A percentile compares a stretch with the other conserved stretches of the same genome.
phyloP scores from a whole-genome alignment of 2,113 vertebrate species.

The Naja naja region DNA sequence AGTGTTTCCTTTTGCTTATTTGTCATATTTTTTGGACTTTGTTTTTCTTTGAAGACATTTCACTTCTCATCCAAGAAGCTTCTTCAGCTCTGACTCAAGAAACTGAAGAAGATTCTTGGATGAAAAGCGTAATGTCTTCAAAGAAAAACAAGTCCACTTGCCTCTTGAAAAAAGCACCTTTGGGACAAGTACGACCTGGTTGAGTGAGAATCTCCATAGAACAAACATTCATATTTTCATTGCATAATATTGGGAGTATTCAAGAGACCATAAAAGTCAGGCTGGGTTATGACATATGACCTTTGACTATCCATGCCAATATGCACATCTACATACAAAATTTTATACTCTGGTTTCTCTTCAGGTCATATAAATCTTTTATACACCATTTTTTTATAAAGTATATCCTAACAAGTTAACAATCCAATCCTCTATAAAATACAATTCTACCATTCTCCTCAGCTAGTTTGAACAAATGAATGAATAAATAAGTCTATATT shows the following conservation, averaged over 20 bases:
- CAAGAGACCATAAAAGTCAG: background rate
- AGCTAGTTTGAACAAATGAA: background rate
- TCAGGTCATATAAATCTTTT: background rate
- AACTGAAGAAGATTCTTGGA: too few species aligned
- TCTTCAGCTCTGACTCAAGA: too few species aligned
- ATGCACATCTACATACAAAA: background rate
- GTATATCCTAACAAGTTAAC: background rate
- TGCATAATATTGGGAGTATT: background rate
- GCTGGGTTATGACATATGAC: background rate
- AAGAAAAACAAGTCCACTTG: too few species aligned
- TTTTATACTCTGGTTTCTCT: background rate
- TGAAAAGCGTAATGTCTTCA: too few species aligned
- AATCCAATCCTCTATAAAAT: background rate
- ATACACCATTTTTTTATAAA: background rate
- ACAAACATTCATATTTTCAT: background rate
- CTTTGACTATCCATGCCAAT: background rate
- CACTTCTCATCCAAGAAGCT: too few species aligned
- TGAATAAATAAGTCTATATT: background rate
- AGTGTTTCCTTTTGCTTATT: too few species aligned
- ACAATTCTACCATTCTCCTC: background rate
- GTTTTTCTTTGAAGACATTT: too few species aligned
- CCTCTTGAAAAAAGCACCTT: too few species aligned
- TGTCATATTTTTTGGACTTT: too few species aligned
- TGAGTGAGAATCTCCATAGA: too few species aligned
- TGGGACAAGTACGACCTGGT: too few species aligned